Base-by-base conservation (phyloP, 2,888 invertebrate species). In the Zelleria hepariella region DNA sequence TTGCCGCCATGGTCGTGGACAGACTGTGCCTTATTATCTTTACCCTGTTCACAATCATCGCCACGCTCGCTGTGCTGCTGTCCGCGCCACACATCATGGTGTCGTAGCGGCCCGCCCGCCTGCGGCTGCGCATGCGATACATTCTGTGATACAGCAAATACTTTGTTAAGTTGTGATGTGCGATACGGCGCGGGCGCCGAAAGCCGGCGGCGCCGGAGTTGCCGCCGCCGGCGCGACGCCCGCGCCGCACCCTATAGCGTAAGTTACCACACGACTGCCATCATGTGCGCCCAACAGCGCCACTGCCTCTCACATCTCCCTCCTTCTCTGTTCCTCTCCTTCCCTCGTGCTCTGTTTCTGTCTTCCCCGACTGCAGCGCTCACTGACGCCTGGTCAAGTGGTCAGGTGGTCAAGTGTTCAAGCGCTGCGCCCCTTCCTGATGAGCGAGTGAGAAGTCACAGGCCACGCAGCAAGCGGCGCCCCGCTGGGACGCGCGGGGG, bases 1-100 rank as follows among this genome's bases (percentile, higher is more conserved):
- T 98, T 91, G 98, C 98, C 89, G 98, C 98, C 90, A 98, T 98
- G 97, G 98, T 98, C 91, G 97, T 98, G 91, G 98, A 98, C 94
- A 95, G 98, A 93, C 94, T 98, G 93, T 98, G 98, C 95, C 96
- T 98, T 94, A 97, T 98, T 93, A 95, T 98, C 92, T 98, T 98
- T 94, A 97, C 97, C 91, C 93, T 96, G 91, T 97, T 97, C 94
- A 97, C 97, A 91, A 96, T 97, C 92, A 94, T 97, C 90, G 96
- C 97, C 90, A 97, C 97, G 89, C 94, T 97, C 91, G 96, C 96
- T 91, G 97, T 97, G 92, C 94, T 98, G 88, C 94, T 96, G 91
- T 96, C 96, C 89, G 97, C 97, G 89, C 97, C 97, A 78, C 97
- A 97, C 92, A 96, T 96, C 90, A 95, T 96, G 91, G 95, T 96